Evolutionary conservation across 1,140 invertebrate species (phyloP), one percentile per base, ranked within the genome.

Genomic region (Vollenhovia emeryi): DNA sequence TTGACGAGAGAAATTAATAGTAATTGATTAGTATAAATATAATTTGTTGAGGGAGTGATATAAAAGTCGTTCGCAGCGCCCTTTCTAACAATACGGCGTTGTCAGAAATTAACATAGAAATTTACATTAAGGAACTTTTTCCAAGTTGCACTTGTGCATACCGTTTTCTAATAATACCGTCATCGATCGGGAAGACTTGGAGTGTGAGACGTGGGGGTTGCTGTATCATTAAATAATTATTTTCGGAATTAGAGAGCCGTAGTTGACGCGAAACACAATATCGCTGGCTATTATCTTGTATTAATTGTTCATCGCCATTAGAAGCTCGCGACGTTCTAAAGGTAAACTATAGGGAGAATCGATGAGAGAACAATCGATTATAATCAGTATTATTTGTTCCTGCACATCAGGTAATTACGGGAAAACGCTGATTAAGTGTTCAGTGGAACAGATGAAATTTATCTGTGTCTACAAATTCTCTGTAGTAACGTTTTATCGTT

Each of bases 211-310:
- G 52, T 36, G 66, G 40, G 52, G 9, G 30, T 24, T 36, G 57
- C 52, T 74, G 69, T 50, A 55, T 33, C 59, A 52, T 76, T 84
- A 84, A 76, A 78, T 40, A 75, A 36, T 84, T 64, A 78, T 50
- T 84, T 84, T 60, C 73, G 62, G 33, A 76, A 84, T 84, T 84
- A 84, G 57, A 62, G 13, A 36, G 21, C 40, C 1, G 27, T 52
- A 45, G 45, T 64, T 76, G 48, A 45, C 30, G 33, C 45, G 45
- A 76, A 62, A 64, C 13, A 64, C 43, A 62, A 78, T 62, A 76
- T 84, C 33, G 45, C 82, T 9, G n/a, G 79, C 69, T 75, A 45
- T 75, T 60, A 50, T 30, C 18, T 18, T 33, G 43, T 40, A 59
- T 40, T 83, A 60, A 83, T 74, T 69, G 76, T 69, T 69, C 24